These are phyloP conservation scores for Dicyrtoma fusca DNA, from an alignment of 2,888 invertebrate species.

Conservation along the genomic window DNA sequence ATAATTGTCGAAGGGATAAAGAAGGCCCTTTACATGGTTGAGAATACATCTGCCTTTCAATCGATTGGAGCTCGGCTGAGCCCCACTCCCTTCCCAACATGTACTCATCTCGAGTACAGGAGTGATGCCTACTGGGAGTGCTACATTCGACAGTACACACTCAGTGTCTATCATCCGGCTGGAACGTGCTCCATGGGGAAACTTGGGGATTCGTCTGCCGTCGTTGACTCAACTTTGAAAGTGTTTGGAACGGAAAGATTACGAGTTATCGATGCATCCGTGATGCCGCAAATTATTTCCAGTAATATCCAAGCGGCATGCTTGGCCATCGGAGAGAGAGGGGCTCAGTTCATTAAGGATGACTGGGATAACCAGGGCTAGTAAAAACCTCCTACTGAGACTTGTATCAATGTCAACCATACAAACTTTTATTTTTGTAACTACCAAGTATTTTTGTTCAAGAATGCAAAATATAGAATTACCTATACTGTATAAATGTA, in stretches of 20 bases:
- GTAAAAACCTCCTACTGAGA: too few relatives aligned
- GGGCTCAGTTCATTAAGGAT: conserved; percentile 36
- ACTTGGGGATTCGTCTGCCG: conserved; percentile 30
- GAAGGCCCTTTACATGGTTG: conserved; percentile 40
- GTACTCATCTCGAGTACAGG: conserved; percentile 42
- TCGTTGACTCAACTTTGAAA: conserved; percentile 44
- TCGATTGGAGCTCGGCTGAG: conserved; percentile 48
- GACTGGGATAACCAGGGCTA: too few relatives aligned
- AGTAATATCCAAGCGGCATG: conserved; percentile 48
- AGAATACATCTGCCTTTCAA: conserved; percentile 48
- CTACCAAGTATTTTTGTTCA: too few relatives aligned
- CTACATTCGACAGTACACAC: conserved; percentile 46
- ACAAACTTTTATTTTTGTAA: too few relatives aligned
- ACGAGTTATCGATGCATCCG: conserved; percentile 43
- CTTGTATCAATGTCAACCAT: too few relatives aligned
- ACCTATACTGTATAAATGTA: too few relatives aligned
- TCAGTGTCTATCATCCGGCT: conserved; percentile 51
- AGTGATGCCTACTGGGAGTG: conserved; percentile 53
- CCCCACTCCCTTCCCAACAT: conserved; percentile 48
- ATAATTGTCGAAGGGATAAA: conserved; percentile 49
- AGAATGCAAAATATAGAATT: too few relatives aligned
- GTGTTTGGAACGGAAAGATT: conserved; percentile 40
- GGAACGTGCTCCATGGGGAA: conserved; percentile 46
- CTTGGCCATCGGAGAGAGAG: conserved; percentile 50
- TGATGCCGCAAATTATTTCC: conserved; percentile 44